Evolutionary conservation across 2,797 vertebrate species (phyloP), one percentile per base, ranked within the genome.

Genomic region (Enteromius viviparus): DNA sequence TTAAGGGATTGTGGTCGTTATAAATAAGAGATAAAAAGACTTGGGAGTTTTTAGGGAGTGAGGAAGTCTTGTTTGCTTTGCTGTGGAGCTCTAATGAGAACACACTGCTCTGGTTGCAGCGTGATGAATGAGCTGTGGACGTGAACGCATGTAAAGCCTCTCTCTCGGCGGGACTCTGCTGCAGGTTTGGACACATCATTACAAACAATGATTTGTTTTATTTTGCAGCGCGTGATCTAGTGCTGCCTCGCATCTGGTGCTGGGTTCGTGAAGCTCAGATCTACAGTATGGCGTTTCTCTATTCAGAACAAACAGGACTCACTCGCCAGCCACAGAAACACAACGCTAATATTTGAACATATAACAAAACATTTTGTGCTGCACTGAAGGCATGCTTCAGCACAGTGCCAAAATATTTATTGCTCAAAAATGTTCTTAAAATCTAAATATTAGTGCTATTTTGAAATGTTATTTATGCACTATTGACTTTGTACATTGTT

Each of bases 191-290:
- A 77, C 82, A 81, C 72, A 76, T 82, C 76, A 77, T 86, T 83
- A 86, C 76, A 82, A 86, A 81, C 76, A 85, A 69, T 84, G 65
- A 84, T 76, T 79, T 84, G 77, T 81, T 80, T 83, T 76, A 77
- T 80, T 87, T 74, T 45, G 19, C 26, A 74, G 76, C 34, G 14
- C 5, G 60, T 76, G 65, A 65, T 66, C 49, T 84, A 82, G 69
- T 32, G 72, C 74, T 78, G 26, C 65, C 29, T 69, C 65, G 77
- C 81, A 86, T 83, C 85, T 83, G 81, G 70, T 15, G 23, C 23
- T 34, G 17, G 10, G 32, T 62, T 58, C 37, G 60, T 2, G 37
- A 58, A 6, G 68, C 82, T 71, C 42, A n/a, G 4, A 14, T 42
- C 37, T 60, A 37, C 34, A 37, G 34, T 37, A 68, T 47, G 70